Base-by-base conservation (phyloP, 2,113 vertebrate genomes). In the Galeopterus variegatus region DNA sequence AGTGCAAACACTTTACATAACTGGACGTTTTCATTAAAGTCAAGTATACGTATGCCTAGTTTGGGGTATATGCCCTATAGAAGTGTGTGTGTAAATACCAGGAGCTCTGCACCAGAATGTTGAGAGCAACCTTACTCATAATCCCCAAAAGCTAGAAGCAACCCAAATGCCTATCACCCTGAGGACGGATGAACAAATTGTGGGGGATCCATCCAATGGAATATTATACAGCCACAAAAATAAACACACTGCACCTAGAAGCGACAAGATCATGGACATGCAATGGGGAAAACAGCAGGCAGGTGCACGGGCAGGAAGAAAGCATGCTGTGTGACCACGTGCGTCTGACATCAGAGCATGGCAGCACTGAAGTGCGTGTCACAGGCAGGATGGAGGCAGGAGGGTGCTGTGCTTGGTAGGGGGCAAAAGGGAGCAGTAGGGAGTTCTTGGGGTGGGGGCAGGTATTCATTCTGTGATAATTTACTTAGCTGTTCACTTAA, bases 251-350 rank as follows among this genome's bases (percentile, higher is more conserved):
- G 1, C 48, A 58, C 48, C 24, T 8, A 41, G 75, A 52, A 54
- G 33, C 12, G 2, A 19, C 10, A 24, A 36, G 21, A 2, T 41
- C 41, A 41, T 41, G 41, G 41, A 41, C 41, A 41, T 41, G 41
- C 41, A 41, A 41, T 41, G 36, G 33, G 12, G 86, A 45, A 48
- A 31, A 50, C 10, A 11, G 3, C 33, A 41, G 33, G 33, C 19
- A 33, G 64, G 21, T 23, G 14, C 64, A 15, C 2, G 11, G 11
- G 23, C 10, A 31, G 85, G 28, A 45, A n/a, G 24, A 15, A 0
- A 0, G 1, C 0, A 3, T n/a, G 5, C 67, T 5, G 17, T 17
- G 50, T 36, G 36, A 17, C 17, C 0, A 1, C 67, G 13, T 12
- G 6, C 23, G n/a, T 14, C 7, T 5, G 50, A 56, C 17, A 8